phyloP scores from a whole-genome alignment of 2,797 vertebrate species.

The Hapalemur alaotrensis region DNA sequence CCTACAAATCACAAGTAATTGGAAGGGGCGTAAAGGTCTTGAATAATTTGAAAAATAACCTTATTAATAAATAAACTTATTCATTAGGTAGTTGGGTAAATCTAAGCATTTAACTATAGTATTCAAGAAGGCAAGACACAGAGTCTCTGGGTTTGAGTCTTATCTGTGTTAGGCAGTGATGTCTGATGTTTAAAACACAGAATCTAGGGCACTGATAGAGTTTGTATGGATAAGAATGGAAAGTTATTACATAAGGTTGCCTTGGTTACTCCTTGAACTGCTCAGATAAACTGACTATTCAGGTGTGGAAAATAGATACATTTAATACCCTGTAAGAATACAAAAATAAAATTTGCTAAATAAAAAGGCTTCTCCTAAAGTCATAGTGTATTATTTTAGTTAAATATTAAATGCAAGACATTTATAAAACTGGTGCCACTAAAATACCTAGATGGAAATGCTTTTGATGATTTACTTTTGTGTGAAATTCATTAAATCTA shows the following conservation, averaged over 20 bases:
- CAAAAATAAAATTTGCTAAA: background rate
- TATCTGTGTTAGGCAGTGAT: background rate
- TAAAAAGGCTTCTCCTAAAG: background rate
- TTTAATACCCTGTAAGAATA: background rate
- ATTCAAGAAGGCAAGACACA: constrained; percentile 34
- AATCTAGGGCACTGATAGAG: constrained; percentile 6
- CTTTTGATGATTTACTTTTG: background rate
- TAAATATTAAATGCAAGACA: constrained; percentile 16
- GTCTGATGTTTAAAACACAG: background rate
- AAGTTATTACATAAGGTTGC: constrained; percentile 24
- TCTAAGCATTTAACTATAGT: background rate
- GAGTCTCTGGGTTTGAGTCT: background rate
- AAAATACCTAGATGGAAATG: background rate
- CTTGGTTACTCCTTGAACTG: constrained; percentile 42
- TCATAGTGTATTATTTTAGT: background rate
- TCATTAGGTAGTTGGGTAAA: constrained; percentile 32
- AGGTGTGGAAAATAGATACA: background rate
- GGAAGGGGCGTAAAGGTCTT: background rate
- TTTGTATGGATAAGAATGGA: background rate
- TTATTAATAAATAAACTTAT: constrained; percentile 44
- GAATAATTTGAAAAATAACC: constrained; percentile 44
- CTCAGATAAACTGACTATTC: background rate
- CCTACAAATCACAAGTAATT: constrained; percentile 7
- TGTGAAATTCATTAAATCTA: constrained; percentile 19
- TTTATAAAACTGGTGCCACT: background rate